These are phyloP conservation scores for Mya arenaria DNA, from an alignment of 1,140 invertebrate genomes.

Conservation along the genomic window DNA sequence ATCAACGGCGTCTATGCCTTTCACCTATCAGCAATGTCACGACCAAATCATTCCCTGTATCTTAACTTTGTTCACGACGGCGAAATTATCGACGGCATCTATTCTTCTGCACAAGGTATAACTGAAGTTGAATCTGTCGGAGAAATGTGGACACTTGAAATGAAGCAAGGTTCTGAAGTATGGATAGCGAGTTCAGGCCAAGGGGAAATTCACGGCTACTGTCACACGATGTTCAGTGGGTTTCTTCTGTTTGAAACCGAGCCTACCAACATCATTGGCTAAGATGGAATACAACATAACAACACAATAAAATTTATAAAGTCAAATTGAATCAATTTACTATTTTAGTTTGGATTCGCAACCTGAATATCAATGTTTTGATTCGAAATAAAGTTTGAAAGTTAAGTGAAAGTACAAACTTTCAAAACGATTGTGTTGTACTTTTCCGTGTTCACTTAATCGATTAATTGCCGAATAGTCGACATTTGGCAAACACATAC, in stretches of 20 bases:
- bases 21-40: background rate
- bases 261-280: too few species aligned
- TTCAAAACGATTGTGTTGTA: too few species aligned
- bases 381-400: too few species aligned
- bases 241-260: conserved; percentile 26
- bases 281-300: too few species aligned
- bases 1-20: conserved; percentile 35
- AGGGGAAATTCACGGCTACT: background rate
- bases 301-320: too few species aligned
- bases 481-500: too few species aligned
- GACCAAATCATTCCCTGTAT: background rate
- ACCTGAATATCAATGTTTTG: too few species aligned
- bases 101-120: background rate
- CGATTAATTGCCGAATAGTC: too few species aligned
- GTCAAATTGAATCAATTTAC: too few species aligned
- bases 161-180: conserved; percentile 11
- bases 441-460: too few species aligned
- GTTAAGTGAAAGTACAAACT: too few species aligned
- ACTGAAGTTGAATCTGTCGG: background rate
- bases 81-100: background rate
- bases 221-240: conserved; percentile 4
- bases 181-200: background rate
- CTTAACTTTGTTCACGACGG: background rate
- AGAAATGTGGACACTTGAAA: background rate
- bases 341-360: too few species aligned